Base-by-base conservation (phyloP, 2,888 invertebrate species). In the Nephrotoma appendiculata region DNA sequence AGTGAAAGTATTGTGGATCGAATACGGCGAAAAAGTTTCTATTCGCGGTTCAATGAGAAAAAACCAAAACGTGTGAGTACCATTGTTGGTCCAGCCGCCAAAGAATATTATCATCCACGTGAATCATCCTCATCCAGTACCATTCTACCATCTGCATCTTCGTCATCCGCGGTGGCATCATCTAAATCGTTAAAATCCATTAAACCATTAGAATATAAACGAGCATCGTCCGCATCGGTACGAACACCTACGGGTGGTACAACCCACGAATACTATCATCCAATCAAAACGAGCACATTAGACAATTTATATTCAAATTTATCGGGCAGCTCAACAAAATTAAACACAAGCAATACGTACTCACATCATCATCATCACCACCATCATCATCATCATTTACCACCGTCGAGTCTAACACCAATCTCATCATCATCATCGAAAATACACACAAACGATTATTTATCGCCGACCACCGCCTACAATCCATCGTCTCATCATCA, bases 21-120 rank as follows among this genome's bases (percentile, higher is more conserved):
- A 89, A 98, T 98, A 89, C 93, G 96, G 89, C 93, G 98, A 45
- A 97, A 97, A 90, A 97, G 97, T 90, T 98, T 97, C 92, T 98
- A 97, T 90, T 95, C 96, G 12, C 93, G 97, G 88, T 98, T 98
- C 90, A 97, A 98, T 90, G 96, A 97, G 90, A 95, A 96, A 90
- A 96, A 96, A 89, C 94, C 94, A 88, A 93, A 94, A 87, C 93
- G 95, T 88, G 95, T 95, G 89, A 94, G 94, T 89, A 95, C 93
- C 89, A 92, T 95, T 88, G 94, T 95, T 9, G 94, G 94, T 19
- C 94, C 95, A 6, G 89, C 89, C 6, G 93, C 94, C 9, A 90
- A 92, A 3, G 94, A 94, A 88, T 94, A 94, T 86, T 92, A 92
- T 87, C 71, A 71, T 71, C 71, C 71, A 31, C 89, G 92, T 2